These are phyloP conservation scores for Argyrosomus regius DNA, from an alignment of 2,797 vertebrate genomes.

Conservation along the genomic window DNA sequence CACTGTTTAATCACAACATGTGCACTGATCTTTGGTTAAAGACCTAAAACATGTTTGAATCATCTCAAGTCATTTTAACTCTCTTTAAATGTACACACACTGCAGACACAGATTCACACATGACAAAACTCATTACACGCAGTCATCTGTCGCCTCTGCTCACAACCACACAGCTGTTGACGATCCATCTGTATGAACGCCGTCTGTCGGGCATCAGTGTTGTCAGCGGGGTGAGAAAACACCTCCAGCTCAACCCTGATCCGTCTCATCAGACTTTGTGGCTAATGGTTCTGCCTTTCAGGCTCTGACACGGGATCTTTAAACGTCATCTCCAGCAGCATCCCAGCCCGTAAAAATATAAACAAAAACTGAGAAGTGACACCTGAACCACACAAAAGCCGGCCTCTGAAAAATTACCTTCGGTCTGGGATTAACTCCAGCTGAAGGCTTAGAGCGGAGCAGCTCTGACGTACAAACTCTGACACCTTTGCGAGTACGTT, in stretches of 20 bases:
- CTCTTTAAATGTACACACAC: background rate
- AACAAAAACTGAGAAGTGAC: constrained; percentile 13
- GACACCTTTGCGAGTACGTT: background rate
- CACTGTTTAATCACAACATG: background rate
- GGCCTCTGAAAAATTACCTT: constrained; percentile 38
- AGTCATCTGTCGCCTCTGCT: constrained; percentile 24
- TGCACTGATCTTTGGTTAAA: background rate
- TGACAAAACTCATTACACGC: constrained; percentile 25
- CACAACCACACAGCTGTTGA: constrained; percentile 39
- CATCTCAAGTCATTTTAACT: background rate
- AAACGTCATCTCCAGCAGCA: constrained; percentile 34
- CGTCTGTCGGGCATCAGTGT: constrained; percentile 30
- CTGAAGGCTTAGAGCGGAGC: constrained; percentile 21
- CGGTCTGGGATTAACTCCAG: constrained; percentile 39
- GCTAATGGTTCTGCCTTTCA: constrained; percentile 38
- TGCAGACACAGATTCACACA: constrained; percentile 7
- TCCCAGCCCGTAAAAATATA: constrained; percentile 1
- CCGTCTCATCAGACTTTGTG: background rate
- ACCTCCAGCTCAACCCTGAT: constrained; percentile 32
- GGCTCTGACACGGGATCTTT: constrained; percentile 36
- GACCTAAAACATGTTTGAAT: background rate
- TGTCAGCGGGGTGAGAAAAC: constrained; percentile 9
- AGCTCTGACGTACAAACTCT: constrained; percentile 19
- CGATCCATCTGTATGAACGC: constrained; percentile 8
- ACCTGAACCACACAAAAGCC: constrained; percentile 4